Evolutionary conservation across 1,140 invertebrate genomes (phyloP).

Genomic region (Elysia chlorotica): DNA sequence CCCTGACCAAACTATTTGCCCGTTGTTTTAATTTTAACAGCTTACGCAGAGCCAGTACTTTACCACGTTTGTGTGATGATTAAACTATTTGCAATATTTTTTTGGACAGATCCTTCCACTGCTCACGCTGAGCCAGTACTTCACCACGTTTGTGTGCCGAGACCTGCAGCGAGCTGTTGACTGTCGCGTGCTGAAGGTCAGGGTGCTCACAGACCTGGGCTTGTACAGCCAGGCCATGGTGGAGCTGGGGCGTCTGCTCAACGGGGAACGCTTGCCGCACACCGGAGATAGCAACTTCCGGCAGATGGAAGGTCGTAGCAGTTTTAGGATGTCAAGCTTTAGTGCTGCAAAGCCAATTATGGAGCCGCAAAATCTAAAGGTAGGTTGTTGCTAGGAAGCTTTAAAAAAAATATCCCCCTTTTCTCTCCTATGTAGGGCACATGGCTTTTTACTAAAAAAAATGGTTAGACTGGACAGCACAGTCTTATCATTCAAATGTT

Average conservation of each 20-base stretch:
- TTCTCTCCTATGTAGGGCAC: too few species aligned
- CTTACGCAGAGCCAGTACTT: too few species aligned
- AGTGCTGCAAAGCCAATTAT: conserved; percentile 48
- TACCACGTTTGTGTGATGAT: too few species aligned
- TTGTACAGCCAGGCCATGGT: conserved; percentile 56
- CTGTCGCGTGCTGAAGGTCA: conserved; percentile 55
- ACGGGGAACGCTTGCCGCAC: conserved; percentile 59
- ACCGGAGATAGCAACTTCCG: conserved; percentile 56
- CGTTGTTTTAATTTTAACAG: too few species aligned
- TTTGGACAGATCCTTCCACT: conserved; percentile 60
- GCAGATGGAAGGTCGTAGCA: conserved; percentile 39
- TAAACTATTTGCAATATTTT: too few species aligned
- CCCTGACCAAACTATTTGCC: too few species aligned
- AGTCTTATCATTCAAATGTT: too few species aligned
- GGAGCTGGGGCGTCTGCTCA: conserved; percentile 51
- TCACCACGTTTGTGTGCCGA: conserved; percentile 56
- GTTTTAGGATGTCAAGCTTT: conserved; percentile 41
- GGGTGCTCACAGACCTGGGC: conserved; percentile 53
- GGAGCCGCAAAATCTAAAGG: conserved; percentile 52
- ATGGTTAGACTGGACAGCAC: too few species aligned
- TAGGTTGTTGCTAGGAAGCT: conserved; percentile 18
- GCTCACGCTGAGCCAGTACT: conserved; percentile 56
- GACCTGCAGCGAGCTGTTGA: conserved; percentile 59
- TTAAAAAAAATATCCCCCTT: too few species aligned
- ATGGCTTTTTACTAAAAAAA: too few species aligned